Conservation (phyloP, 2,888 invertebrate species). For the Temnothorax rugatulus region DNA sequence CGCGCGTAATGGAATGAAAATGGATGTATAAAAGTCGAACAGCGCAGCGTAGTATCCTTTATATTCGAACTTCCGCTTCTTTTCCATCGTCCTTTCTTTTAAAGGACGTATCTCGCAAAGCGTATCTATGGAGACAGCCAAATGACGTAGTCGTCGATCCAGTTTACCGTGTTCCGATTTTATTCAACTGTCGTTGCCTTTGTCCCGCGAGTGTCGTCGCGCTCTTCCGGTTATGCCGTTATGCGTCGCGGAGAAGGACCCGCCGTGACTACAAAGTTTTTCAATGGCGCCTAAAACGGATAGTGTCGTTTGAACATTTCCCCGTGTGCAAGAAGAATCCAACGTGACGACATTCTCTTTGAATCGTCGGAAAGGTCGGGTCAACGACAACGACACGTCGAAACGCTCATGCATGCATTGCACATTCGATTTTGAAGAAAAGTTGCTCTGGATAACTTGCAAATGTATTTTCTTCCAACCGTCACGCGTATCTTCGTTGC, state of each 20-base stretch:
- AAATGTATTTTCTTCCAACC: neutral
- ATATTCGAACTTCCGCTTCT: conserved; percentile 9
- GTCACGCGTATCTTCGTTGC: neutral
- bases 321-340: neutral
- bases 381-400: neutral
- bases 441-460: neutral
- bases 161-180: conserved; percentile 51
- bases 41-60: neutral
- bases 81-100: neutral
- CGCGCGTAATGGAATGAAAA: conserved; percentile 9
- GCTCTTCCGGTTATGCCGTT: conserved; percentile 11
- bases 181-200: conserved; percentile 50
- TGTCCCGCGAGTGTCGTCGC: conserved; percentile 27
- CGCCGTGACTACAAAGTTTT: conserved; percentile 33
- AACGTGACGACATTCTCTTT: conserved; percentile 9
- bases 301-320: conserved; percentile 17
- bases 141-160: conserved; percentile 51
- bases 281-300: conserved; percentile 41
- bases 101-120: conserved; percentile 24
- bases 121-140: conserved; percentile 35
- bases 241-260: conserved; percentile 11
- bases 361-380: conserved; percentile 15
- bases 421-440: conserved; percentile 15
- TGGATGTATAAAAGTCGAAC: conserved; percentile 24
- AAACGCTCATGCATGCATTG: neutral